Base-by-base conservation (phyloP, 2,888 invertebrate species). In the Hylaea fasciaria region DNA sequence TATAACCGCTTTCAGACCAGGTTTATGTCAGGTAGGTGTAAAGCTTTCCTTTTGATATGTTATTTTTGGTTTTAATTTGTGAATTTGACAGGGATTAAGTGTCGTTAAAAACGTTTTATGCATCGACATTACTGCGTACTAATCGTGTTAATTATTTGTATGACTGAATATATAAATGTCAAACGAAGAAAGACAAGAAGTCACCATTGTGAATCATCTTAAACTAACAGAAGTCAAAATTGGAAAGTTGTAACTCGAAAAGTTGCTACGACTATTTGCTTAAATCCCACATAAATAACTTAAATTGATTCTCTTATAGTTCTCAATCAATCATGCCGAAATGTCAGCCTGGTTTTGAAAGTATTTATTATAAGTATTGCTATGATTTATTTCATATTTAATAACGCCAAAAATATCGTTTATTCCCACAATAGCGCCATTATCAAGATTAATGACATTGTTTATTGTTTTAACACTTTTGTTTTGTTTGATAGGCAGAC, bases 391-490 rank as follows among this genome's bases (percentile, higher is more conserved):
- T 49, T 44, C 39, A 37, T 12, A 13, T 49, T 48, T 47, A 61
- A 52, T 61, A 52, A 44, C 47, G 29, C 17, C 50, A 53, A 57
- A 53, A 51, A 57, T 50, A 53, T 35, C 35, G 49, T 63, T 61
- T 60, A 61, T 64, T 62, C 41, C 28, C 44, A 58, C 48, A 62
- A 66, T 48, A 59, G 43, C 49, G 74, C 72, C 75, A 68, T 67
- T 74, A 66, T 64, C 47, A 64, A 65, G 65, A 70, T 70, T 62
- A 64, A 66, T 68, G 66, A 61, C 51, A 47, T 53, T 68, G 66
- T 62, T 67, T 67, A 65, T 67, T 66, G 66, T 62, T 62, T 43
- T 55, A 64, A 65, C 44, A 65, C 57, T 65, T 62, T 49, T 53
- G 56, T 61, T 66, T 63, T 55, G 62, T 66, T 61, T 62, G 58